Percentiles rank a stretch among this genome's conserved stretches.
These are phyloP conservation scores for Ganaspis sp. DNA, from an alignment of 1,140 invertebrate species.

Conservation along the genomic window DNA sequence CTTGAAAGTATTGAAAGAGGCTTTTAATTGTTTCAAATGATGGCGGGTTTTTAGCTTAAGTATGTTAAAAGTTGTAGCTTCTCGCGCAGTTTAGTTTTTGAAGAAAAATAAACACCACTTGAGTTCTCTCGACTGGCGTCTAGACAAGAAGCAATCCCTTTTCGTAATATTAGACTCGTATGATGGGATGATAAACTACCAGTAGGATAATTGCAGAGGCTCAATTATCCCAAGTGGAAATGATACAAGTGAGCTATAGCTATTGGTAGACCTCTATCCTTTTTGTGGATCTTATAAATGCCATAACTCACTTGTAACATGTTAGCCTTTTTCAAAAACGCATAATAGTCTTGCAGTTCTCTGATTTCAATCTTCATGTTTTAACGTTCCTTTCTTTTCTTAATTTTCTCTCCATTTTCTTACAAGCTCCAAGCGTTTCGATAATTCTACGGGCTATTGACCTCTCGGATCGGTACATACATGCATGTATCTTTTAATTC, in stretches of 20 bases:
- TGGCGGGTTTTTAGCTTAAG: no score
- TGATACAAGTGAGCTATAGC: slow-evolving; percentile 4
- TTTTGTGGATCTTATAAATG: not conserved
- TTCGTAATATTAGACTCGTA: slow-evolving; percentile 26
- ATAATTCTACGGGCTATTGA: not conserved
- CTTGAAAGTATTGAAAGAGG: no score
- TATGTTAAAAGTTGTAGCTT: not conserved
- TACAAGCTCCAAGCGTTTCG: not conserved
- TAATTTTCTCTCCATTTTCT: not conserved
- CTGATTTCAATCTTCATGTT: slow-evolving; percentile 22
- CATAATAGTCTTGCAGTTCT: slow-evolving; percentile 8
- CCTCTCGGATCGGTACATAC: not conserved
- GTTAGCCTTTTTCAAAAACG: not conserved
- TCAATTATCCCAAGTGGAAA: slow-evolving; percentile 29
- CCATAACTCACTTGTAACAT: slow-evolving; percentile 20
- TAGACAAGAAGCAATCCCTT: slow-evolving; percentile 25
- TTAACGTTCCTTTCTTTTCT: not conserved
- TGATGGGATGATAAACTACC: slow-evolving; percentile 20
- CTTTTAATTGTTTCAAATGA: no score
- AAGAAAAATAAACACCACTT: not conserved
- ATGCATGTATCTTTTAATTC: not conserved
- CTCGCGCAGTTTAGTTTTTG: not conserved
- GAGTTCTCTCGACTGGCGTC: not conserved
- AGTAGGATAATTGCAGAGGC: slow-evolving; percentile 14
- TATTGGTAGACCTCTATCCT: slow-evolving; percentile 23